Evolutionary conservation across 2,797 vertebrate species (phyloP).

Genomic region (Xyrichtys novacula): DNA sequence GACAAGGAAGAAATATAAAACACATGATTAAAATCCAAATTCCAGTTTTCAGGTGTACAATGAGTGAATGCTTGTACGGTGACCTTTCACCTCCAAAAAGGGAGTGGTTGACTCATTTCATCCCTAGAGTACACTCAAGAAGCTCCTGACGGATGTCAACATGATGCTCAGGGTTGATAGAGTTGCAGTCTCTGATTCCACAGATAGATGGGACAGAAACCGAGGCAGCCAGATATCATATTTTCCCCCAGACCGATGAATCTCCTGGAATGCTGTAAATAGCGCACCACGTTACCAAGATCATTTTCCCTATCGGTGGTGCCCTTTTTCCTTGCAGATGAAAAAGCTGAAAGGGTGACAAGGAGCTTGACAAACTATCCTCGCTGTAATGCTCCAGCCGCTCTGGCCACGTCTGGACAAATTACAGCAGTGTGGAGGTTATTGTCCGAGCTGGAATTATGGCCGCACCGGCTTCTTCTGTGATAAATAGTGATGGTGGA

Average conservation of each 20-base stretch:
- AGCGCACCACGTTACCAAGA: slow-evolving; percentile 68
- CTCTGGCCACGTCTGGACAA: slow-evolving; percentile 69
- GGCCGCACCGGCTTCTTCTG: slow-evolving; percentile 44
- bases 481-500: slow-evolving; percentile 61
- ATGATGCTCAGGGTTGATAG: slow-evolving; percentile 57
- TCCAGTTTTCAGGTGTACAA: slow-evolving; percentile 43
- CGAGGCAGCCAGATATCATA: slow-evolving; percentile 78
- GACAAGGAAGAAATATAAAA: too few species aligned
- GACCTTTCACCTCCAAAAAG: slow-evolving; percentile 85
- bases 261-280: slow-evolving; percentile 79
- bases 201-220: slow-evolving; percentile 69
- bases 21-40: slow-evolving; percentile 42
- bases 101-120: slow-evolving; percentile 85
- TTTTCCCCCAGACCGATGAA: slow-evolving; percentile 79
- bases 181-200: slow-evolving; percentile 83
- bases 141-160: slow-evolving; percentile 53
- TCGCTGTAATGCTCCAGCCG: slow-evolving; percentile 48
- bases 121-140: slow-evolving; percentile 77
- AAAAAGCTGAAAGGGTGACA: slow-evolving; percentile 72
- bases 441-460: slow-evolving; percentile 75
- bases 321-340: slow-evolving; percentile 76
- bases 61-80: slow-evolving; percentile 30
- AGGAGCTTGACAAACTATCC: slow-evolving; percentile 70
- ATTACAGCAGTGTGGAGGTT: slow-evolving; percentile 71
- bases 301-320: slow-evolving; percentile 47